Evolutionary conservation across 2,797 vertebrate genomes (phyloP), one percentile per base, ranked within the genome.

Genomic region (Erethizon dorsatum): DNA sequence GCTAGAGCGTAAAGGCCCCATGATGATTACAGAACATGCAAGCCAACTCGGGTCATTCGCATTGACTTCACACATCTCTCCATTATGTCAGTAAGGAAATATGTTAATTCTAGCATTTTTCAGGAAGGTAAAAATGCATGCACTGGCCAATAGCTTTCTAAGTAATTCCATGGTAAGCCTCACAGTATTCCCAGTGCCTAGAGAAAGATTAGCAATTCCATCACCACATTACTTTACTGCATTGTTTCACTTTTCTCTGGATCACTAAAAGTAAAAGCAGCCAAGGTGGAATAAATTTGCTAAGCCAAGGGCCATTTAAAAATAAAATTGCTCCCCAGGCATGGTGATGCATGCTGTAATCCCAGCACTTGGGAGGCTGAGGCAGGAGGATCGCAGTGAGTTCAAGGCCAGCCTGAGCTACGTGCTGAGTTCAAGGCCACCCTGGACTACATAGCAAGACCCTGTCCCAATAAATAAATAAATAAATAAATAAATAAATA

Each of bases 251-350:
- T 41, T 83, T 92, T 75, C 91, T 26, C 50, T 31, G 28, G 61
- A 4, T 73, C 56, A 83, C 73, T 31, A 69, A 89, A 88, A 69
- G 47, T 33, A 79, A 90, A 95, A 88, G 52, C 28, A 54, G 57
- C 77, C 54, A 86, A 47, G 28, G 63, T 80, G 20, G 24, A 88
- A 41, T 77, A 65, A 88, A 88, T 52, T 26, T 78, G 50, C 57
- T 92, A 87, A 90, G 71, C 65, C 80, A 88, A 85, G 31, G 28
- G 5, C 5, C 14, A 83, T 33, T 84, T 77, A 73, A 90, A 89
- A 91, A 65, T 59, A 87, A 77, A 93, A 86, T 7, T 22, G 24
- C 71, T 47, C 11, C 22, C 41, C 9, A 4, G 33, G 33, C 65
- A 20, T 69, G 33, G 12, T 37, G n/a, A 33, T 69, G 65, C 33